A percentile compares a stretch with the other conserved stretches of the same genome.
phyloP scores from a whole-genome alignment of 2,888 invertebrate genomes.

The Drosophila birchii region DNA sequence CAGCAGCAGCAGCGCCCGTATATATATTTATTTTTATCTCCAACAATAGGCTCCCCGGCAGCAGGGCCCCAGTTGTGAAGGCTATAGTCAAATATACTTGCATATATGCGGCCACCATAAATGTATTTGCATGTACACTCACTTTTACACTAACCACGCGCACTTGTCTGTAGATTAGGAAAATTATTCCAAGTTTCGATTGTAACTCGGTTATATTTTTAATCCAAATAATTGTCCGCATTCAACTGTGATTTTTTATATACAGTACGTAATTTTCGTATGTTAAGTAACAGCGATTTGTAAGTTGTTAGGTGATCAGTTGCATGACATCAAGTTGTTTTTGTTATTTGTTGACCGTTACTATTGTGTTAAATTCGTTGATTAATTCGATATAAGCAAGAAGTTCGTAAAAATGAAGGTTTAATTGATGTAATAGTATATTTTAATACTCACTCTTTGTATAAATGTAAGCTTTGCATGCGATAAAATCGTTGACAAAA shows the following conservation, averaged over 20 bases:
- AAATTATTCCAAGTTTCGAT: constrained; percentile 24
- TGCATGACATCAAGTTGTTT: constrained; percentile 25
- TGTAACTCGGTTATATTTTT: constrained; percentile 14
- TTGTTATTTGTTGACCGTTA: constrained; percentile 24
- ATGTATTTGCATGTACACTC: constrained; percentile 19
- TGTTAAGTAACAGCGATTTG: constrained; percentile 17
- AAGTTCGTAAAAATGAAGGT: neutral
- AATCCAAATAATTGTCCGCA: constrained; percentile 29
- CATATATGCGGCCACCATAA: constrained; percentile 2
- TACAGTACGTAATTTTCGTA: constrained; percentile 23
- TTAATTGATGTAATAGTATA: neutral
- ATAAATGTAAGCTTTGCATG: constrained; percentile 15
- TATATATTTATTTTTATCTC: constrained; percentile 15
- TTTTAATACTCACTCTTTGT: neutral
- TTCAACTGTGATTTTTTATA: constrained; percentile 49
- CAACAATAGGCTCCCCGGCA: constrained; percentile 7
- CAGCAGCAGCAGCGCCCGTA: neutral
- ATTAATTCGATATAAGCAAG: constrained; percentile 5
- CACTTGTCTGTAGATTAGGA: constrained; percentile 7
- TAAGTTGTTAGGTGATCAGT: constrained; percentile 31
- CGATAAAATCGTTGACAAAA: constrained; percentile 16
- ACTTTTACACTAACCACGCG: constrained; percentile 18
- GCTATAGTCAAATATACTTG: constrained; percentile 29
- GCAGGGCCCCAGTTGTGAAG: constrained; percentile 19
- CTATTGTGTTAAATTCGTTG: constrained; percentile 19